Base-by-base conservation (phyloP, 2,888 invertebrate species). In the Papilio elwesi region DNA sequence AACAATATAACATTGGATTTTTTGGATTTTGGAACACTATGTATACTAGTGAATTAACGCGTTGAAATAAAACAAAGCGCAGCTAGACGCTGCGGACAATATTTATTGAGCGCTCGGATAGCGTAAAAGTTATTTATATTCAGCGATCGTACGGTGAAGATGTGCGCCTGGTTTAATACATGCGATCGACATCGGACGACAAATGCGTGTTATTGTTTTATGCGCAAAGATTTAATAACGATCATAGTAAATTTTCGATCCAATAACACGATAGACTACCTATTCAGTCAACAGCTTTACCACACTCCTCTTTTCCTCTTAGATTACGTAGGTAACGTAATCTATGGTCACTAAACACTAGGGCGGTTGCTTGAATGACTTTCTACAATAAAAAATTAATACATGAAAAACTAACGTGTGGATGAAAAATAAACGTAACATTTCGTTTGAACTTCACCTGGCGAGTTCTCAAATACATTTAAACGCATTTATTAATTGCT, bases 31-130 rank as follows among this genome's bases (percentile, higher is more conserved):
- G 64, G 62, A 74, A 71, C 70, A 67, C 65, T 53, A 68, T 74
- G 76, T 78, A 74, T 62, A 71, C 71, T 74, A 75, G 76, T 80
- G 78, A 78, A 81, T 78, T 76, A 77, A 75, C 74, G 74, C 73
- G n/a, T 74, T 63, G 74, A 77, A 81, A 77, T 76, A 77, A 79
- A 76, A 79, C 76, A 77, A 76, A 78, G 76, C 73, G 71, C 70
- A 65, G 74, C 72, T 74, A 74, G 70, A 74, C 72, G 73, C 62
- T 70, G 76, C 74, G 74, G 64, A 66, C 62, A 71, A 74, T 79
- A 77, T 81, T 77, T 78, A 78, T 80, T 77, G 77, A 76, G 74
- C 71, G 57, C 74, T 75, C 69, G 70, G 73, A 76, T 70, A 73
- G 74, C 63, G 76, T 73, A 72, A 53, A 74, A 71, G 55, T 75